Evolutionary conservation across 2,113 vertebrate species (phyloP).

Genomic region (Pipra filicauda): DNA sequence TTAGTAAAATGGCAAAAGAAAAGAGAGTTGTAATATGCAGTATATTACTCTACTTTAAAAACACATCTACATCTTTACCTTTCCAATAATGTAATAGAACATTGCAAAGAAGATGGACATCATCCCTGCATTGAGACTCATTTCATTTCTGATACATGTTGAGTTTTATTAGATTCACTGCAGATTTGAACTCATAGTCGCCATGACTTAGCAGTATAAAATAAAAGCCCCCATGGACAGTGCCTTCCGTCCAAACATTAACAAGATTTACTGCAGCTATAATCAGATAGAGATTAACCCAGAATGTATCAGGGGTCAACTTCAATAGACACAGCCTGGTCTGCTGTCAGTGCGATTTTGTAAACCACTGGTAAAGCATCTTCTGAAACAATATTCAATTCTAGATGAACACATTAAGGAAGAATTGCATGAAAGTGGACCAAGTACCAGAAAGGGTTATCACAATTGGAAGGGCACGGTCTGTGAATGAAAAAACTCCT

Average conservation of each 20-base stretch:
- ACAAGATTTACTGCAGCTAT: not conserved
- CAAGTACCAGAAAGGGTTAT: not conserved
- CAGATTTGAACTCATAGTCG: not conserved
- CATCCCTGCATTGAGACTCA: not conserved
- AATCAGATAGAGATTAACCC: not conserved
- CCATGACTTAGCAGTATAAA: not conserved
- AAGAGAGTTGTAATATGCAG: accelerated
- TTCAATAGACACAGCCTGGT: not conserved
- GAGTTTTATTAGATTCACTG: not conserved
- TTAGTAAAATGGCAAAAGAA: not conserved
- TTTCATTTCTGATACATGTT: not conserved
- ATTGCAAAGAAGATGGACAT: not conserved
- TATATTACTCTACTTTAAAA: not conserved
- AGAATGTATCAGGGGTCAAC: not conserved
- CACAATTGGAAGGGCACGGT: not conserved
- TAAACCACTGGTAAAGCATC: not conserved
- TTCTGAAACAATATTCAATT: not conserved
- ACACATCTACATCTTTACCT: not conserved
- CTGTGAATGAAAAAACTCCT: not conserved
- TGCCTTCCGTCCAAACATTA: not conserved
- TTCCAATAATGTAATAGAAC: accelerated
- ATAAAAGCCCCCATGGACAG: not conserved
- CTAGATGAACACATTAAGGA: not conserved
- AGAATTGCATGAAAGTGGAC: not conserved
- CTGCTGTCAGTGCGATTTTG: not conserved